A percentile compares a stretch with the other conserved stretches of the same genome.
Conservation (phyloP, 2,888 invertebrate species). For the Coleophora flavipennella region DNA sequence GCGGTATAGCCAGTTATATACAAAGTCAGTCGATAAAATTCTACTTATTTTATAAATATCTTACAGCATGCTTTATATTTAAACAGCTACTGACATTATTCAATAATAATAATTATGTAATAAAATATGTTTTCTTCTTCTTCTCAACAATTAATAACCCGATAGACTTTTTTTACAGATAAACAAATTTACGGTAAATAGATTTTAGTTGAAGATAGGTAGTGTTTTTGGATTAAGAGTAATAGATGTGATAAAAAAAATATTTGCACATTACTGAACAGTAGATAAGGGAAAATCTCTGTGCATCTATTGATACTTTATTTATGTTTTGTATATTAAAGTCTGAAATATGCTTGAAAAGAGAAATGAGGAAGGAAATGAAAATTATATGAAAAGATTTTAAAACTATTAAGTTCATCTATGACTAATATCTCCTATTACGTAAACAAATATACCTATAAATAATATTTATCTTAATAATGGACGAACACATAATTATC, state of each 20-base stretch:
- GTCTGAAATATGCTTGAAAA: too few relatives aligned
- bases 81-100: constrained; percentile 40
- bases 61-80: constrained; percentile 42
- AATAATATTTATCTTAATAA: constrained; percentile 57
- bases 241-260: constrained; percentile 22
- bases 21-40: constrained; percentile 52
- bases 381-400: constrained; percentile 13
- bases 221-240: constrained; percentile 30
- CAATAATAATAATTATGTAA: constrained; percentile 37
- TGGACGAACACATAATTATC: constrained; percentile 68
- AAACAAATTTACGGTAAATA: constrained; percentile 27
- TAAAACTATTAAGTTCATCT: constrained; percentile 22
- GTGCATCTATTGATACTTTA: too few relatives aligned
- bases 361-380: too few relatives aligned
- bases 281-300: too few relatives aligned
- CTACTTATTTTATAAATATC: constrained; percentile 31
- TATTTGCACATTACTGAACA: constrained; percentile 24
- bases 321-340: too few relatives aligned
- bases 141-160: constrained; percentile 47
- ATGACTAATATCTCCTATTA: constrained; percentile 39
- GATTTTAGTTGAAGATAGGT: constrained; percentile 23
- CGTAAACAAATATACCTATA: constrained; percentile 56
- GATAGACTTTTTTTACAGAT: constrained; percentile 64
- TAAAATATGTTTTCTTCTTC: constrained; percentile 52
- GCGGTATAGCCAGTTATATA: constrained; percentile 27